Evolutionary conservation across 1,140 invertebrate species (phyloP).

Genomic region (Liolophura sinensis): DNA sequence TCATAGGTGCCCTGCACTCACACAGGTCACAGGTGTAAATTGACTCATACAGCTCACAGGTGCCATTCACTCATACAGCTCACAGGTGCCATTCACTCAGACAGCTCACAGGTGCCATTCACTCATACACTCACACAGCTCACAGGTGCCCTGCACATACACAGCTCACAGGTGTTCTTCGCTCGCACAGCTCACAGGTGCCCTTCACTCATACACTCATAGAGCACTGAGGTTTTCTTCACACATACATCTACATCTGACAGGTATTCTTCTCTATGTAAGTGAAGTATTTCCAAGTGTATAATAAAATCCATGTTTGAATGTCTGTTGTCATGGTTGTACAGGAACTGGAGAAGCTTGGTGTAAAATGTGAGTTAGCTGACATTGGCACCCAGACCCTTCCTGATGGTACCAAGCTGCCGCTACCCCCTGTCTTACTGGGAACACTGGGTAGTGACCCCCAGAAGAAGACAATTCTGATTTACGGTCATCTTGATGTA

Average conservation of each 20-base stretch:
- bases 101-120: neutral
- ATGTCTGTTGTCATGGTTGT: constrained; percentile 7
- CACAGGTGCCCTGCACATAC: neutral
- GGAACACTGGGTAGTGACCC: constrained; percentile 81
- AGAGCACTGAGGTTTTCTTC: neutral
- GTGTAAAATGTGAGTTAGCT: constrained; percentile 74
- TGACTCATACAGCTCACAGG: too few species aligned
- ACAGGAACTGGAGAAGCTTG: constrained; percentile 73
- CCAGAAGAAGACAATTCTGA: constrained; percentile 85
- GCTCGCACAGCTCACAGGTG: too few species aligned
- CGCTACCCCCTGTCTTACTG: constrained; percentile 87
- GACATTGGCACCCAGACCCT: constrained; percentile 79
- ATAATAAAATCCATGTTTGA: neutral
- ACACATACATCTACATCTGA: neutral
- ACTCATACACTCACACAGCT: too few species aligned
- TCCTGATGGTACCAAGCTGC: constrained; percentile 72
- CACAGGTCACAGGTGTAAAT: too few species aligned
- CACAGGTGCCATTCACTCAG: neutral
- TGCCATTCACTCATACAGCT: neutral
- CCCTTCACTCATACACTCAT: too few species aligned
- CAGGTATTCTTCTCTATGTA: neutral
- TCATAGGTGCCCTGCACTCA: too few species aligned
- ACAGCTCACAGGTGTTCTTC: neutral
- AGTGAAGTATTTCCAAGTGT: neutral
- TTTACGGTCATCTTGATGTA: constrained; percentile 98